phyloP scores from a whole-genome alignment of 37 sponge, comb jelly and placozoan genomes.

The Haliclona indistincta region DNA sequence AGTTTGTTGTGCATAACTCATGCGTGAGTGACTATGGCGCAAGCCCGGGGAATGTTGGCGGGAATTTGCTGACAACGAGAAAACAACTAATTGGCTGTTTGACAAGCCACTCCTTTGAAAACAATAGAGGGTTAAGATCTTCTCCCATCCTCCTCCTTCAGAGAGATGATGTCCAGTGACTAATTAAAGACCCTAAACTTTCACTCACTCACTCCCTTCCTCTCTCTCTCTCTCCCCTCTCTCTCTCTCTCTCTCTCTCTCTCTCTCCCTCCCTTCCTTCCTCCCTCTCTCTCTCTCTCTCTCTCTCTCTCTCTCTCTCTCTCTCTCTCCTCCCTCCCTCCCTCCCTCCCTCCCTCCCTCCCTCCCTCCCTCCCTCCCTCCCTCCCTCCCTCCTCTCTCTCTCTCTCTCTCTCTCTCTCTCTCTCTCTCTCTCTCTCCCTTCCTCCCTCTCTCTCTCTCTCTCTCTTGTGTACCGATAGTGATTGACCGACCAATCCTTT shows the following conservation, averaged over 20 bases:
- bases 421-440: neutral
- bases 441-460: neutral
- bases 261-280: slow-evolving; percentile 1
- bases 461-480: neutral
- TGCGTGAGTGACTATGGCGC: no score
- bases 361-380: slow-evolving; percentile 11
- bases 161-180: no score
- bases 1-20: no score
- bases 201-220: neutral
- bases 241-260: slow-evolving; percentile 10
- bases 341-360: neutral
- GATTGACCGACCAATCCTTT: no score
- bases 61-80: no score
- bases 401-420: neutral
- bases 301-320: neutral
- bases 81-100: no score
- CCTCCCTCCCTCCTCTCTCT: slow-evolving; percentile 20
- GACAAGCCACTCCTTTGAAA: no score
- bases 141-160: no score
- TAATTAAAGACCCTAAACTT: neutral
- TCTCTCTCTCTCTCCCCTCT: slow-evolving; percentile 9
- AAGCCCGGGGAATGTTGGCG: no score
- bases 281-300: slow-evolving; percentile 8
- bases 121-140: no score
- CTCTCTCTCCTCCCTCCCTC: neutral